Conservation (phyloP, 2,888 invertebrate genomes). For the Drosophila rellima region DNA sequence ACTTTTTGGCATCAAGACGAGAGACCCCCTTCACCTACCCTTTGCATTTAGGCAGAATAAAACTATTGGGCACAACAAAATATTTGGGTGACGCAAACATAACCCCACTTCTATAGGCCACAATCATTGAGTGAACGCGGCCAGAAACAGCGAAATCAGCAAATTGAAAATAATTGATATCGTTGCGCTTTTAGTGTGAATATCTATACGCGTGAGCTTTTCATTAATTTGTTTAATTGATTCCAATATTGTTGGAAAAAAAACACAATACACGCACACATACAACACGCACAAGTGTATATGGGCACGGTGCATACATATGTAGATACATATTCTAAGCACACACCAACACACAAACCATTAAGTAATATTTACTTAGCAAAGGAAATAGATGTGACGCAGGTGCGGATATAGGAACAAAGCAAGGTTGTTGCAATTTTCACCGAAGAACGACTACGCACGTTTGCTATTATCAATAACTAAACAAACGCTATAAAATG, state of each 20-base stretch:
- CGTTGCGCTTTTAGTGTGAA: slow-evolving; percentile 50
- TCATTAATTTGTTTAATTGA: slow-evolving; percentile 70
- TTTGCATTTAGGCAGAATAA: slow-evolving; percentile 6
- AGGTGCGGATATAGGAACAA: slow-evolving; percentile 11
- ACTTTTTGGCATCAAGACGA: slow-evolving; percentile 46
- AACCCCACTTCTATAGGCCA: slow-evolving; percentile 66
- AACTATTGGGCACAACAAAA: slow-evolving; percentile 61
- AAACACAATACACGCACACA: slow-evolving; percentile 40
- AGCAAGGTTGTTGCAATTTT: slow-evolving; percentile 53
- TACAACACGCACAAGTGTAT: slow-evolving; percentile 25
- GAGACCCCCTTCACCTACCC: slow-evolving; percentile 2
- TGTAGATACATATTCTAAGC: slow-evolving; percentile 75
- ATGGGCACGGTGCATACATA: slow-evolving; percentile 41
- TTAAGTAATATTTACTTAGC: slow-evolving; percentile 77
- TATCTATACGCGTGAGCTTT: slow-evolving; percentile 51
- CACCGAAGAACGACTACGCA: slow-evolving; percentile 44
- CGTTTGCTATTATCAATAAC: slow-evolving; percentile 54
- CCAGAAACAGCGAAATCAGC: slow-evolving; percentile 52
- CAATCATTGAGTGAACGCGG: slow-evolving; percentile 43
- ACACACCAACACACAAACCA: slow-evolving; percentile 72
- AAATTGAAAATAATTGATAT: slow-evolving; percentile 77
- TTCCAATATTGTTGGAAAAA: slow-evolving; percentile 60
- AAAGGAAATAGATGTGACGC: slow-evolving; percentile 34
- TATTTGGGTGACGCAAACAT: slow-evolving; percentile 80
- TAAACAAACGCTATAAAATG: slow-evolving; percentile 63